Conservation (phyloP, 1,140 invertebrate species). For the Scaptomyza graminum region DNA sequence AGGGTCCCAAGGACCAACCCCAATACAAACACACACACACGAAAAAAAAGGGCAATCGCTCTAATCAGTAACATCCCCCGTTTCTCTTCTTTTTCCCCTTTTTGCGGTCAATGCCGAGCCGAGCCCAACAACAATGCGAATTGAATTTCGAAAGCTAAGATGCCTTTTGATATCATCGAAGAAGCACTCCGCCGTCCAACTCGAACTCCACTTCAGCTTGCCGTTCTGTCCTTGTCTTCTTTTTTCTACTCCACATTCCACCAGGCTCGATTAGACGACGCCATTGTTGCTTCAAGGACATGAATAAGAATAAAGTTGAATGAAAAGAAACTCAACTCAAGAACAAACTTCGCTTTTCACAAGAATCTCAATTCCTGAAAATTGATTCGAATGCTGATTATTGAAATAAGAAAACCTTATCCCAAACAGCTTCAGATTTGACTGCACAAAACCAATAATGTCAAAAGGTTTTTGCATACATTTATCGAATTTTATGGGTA, state of each 20-base stretch:
- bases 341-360: not conserved
- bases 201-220: slow-evolving; percentile 2
- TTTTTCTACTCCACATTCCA: slow-evolving; percentile 1
- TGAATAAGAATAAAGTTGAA: not conserved
- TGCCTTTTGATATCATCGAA: slow-evolving; percentile 53
- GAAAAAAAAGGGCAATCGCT: slow-evolving; percentile 40
- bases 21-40: too few species aligned
- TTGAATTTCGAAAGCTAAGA: slow-evolving; percentile 64
- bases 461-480: too few species aligned
- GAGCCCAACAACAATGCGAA: slow-evolving; percentile 54
- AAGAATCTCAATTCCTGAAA: not conserved
- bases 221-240: not conserved
- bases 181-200: not conserved
- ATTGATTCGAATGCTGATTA: slow-evolving; percentile 6
- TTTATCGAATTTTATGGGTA: too few species aligned
- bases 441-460: too few species aligned
- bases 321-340: not conserved
- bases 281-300: slow-evolving; percentile 8
- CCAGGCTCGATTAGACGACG: not conserved
- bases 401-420: not conserved
- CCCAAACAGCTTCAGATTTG: too few species aligned
- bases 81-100: too few species aligned
- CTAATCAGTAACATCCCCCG: slow-evolving; percentile 41
- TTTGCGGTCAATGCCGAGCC: slow-evolving; percentile 30
- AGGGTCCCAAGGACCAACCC: slow-evolving; percentile 52